Evolutionary conservation across 2,113 vertebrate species (phyloP).

Genomic region (Gallinago paraguaiae): DNA sequence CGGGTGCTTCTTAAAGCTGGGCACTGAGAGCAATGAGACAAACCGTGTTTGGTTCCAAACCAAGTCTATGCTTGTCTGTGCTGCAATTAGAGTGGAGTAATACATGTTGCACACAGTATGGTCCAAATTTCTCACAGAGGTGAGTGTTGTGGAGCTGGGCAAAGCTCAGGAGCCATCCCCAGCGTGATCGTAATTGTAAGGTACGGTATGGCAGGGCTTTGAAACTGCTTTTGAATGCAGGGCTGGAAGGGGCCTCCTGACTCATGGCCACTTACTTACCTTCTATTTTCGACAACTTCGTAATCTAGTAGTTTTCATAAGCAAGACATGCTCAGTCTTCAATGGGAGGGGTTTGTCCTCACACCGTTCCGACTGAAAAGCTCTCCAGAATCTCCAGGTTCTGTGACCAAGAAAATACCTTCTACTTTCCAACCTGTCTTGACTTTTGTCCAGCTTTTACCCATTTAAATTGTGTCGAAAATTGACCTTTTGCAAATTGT

Average conservation of each 20-base stretch:
- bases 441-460: not conserved
- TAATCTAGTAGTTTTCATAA: not conserved
- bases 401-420: not conserved
- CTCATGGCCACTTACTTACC: not conserved
- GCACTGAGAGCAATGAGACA: not conserved
- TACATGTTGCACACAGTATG: not conserved
- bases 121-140: not conserved
- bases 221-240: not conserved
- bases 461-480: not conserved
- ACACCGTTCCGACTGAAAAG: not conserved
- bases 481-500: not conserved
- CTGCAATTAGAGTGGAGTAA: slow-evolving; percentile 29
- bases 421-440: not conserved
- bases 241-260: slow-evolving; percentile 3
- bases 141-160: not conserved
- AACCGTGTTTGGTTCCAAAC: not conserved
- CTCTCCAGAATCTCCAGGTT: not conserved
- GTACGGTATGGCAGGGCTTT: accelerated
- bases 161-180: not conserved
- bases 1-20: not conserved
- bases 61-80: slow-evolving; percentile 18
- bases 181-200: not conserved
- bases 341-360: not conserved
- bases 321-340: not conserved
- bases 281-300: not conserved